These are phyloP conservation scores for Ptychobarbus kaznakovi DNA, from an alignment of 2,797 vertebrate species.

Conservation along the genomic window DNA sequence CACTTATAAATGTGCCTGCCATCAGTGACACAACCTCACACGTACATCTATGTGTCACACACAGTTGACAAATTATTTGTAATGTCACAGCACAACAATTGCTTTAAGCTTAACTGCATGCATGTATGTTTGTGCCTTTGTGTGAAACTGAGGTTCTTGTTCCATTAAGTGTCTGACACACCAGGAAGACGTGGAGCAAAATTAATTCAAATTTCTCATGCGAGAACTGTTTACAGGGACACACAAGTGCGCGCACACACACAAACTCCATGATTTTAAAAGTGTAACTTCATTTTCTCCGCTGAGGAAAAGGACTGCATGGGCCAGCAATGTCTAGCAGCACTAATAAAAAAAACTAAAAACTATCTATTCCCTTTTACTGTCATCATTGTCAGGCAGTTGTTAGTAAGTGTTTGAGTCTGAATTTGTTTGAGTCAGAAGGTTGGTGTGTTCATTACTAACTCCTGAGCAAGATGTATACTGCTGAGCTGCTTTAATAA, in stretches of 20 bases:
- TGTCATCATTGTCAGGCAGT: not conserved
- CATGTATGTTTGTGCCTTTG: not conserved
- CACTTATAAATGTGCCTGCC: conserved; percentile 27
- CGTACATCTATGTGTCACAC: not conserved
- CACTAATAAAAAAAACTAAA: not conserved
- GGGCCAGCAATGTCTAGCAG: conserved; percentile 2
- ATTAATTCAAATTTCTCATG: conserved; percentile 35
- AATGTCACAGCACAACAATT: conserved; percentile 23
- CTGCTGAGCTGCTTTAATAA: conserved; percentile 17
- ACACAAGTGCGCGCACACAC: not conserved
- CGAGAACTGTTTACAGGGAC: conserved; percentile 26
- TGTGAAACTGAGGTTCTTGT: conserved; percentile 9
- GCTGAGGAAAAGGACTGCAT: not conserved
- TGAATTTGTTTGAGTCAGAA: not conserved
- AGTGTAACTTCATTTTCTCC: not conserved
- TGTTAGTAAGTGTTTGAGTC: not conserved
- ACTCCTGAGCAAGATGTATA: not conserved
- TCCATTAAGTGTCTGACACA: conserved; percentile 42
- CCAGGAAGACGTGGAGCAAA: conserved; percentile 39
- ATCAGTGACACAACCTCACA: conserved; percentile 8
- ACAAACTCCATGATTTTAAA: not conserved
- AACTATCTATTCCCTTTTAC: not conserved
- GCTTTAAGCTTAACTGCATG: conserved; percentile 4
- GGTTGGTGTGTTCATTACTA: not conserved
- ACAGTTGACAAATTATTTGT: conserved; percentile 27